Percentiles rank a stretch among this genome's conserved stretches.
phyloP scores from a whole-genome alignment of 1,140 invertebrate species.

The Myzus persicae region DNA sequence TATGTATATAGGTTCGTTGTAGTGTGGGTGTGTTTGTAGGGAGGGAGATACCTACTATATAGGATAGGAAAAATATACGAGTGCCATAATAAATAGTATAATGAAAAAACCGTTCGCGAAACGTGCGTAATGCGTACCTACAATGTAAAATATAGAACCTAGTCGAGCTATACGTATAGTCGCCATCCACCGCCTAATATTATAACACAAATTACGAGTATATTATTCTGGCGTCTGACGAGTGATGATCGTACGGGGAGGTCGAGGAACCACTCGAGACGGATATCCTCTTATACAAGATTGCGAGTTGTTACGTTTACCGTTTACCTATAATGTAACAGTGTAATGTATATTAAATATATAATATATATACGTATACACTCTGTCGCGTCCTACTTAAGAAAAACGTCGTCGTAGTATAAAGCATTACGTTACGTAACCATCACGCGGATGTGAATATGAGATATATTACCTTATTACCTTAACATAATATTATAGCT shows the following conservation, averaged over 20 bases:
- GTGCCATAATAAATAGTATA: not conserved
- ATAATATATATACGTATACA: not conserved
- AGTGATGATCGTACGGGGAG: not conserved
- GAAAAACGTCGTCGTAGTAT: not conserved
- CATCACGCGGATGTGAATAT: not conserved
- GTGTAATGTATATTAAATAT: not conserved
- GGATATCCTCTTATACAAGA: not conserved
- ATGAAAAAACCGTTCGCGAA: not conserved
- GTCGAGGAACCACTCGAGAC: not conserved
- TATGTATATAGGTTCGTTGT: too few relatives aligned
- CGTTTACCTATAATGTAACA: not conserved
- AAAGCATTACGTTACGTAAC: not conserved
- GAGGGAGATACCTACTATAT: too few relatives aligned
- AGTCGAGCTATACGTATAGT: not conserved
- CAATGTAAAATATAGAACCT: too few relatives aligned
- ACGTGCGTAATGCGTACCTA: not conserved
- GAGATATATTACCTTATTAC: not conserved
- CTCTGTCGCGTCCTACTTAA: not conserved
- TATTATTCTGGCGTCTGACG: not conserved
- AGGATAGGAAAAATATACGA: not conserved
- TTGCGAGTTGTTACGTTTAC: constrained; percentile 6
- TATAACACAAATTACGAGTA: not conserved
- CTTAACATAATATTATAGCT: too few relatives aligned
- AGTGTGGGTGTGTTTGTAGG: too few relatives aligned
- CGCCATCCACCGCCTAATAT: not conserved